phyloP scores from a whole-genome alignment of 2,797 vertebrate genomes.

The Moxostoma hubbsi region DNA sequence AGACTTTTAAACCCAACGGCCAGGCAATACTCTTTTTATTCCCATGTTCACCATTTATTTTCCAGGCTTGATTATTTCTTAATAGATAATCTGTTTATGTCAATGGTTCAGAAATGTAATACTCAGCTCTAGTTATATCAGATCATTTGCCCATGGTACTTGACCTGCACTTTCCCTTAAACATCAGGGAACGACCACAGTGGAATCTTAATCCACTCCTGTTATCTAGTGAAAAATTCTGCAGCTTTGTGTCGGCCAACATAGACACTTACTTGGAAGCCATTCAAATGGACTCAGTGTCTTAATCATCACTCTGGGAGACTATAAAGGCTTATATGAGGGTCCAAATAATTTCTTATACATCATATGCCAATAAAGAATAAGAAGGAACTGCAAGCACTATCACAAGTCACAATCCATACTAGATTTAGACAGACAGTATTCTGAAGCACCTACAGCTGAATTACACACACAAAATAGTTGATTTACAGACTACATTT shows the following conservation, averaged over 20 bases:
- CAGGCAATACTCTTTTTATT: too few species aligned
- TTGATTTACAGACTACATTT: too few species aligned
- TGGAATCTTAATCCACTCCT: conserved; percentile 29
- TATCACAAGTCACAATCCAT: too few species aligned
- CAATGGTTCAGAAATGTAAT: conserved; percentile 1
- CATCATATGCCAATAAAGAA: conserved; percentile 30
- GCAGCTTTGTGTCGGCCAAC: neutral
- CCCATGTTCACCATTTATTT: too few species aligned
- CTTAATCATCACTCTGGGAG: neutral
- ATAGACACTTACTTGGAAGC: conserved; percentile 18
- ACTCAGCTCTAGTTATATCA: conserved; percentile 22
- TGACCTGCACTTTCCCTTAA: neutral
- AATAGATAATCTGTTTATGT: conserved; percentile 21
- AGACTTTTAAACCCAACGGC: too few species aligned
- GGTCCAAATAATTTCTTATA: too few species aligned
- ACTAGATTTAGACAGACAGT: too few species aligned
- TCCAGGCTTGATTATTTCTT: conserved; percentile 38
- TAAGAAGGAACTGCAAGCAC: too few species aligned
- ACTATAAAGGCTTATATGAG: conserved; percentile 17
- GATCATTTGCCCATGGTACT: conserved; percentile 1
- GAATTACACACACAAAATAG: too few species aligned
- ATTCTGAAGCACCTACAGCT: too few species aligned
- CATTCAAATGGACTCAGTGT: conserved; percentile 31
- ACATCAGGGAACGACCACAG: neutral
- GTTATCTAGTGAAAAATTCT: neutral